Base-by-base conservation (phyloP, 2,113 vertebrate species). In the Jacana jacana region DNA sequence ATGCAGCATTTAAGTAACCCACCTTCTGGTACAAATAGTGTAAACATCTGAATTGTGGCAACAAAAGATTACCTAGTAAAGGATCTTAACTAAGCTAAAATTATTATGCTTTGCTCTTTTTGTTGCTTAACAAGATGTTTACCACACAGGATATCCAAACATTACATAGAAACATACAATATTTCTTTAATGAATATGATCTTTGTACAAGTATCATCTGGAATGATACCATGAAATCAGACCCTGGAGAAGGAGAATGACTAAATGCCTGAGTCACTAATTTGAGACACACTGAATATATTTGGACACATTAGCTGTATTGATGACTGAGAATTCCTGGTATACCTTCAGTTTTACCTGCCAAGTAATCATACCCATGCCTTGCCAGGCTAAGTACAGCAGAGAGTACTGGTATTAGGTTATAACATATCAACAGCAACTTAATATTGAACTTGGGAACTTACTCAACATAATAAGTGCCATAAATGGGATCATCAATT, bases 391-490 rank as follows among this genome's bases (percentile, higher is more conserved):
- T 81, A 81, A 96, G 76, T 70, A 91, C 51, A 95, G 91, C 70
- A 94, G 65, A 84, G 86, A 89, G 95, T 71, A 76, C 76, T 68
- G 93, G 66, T 77, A 93, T 81, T 80, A 80, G 71, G 75, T 94
- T 77, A 97, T 80, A 70, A 97, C 57, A 88, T 82, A 97, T 90
- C 95, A 96, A 95, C 63, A 98, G 89, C 61, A 97, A 96, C 96
- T 98, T 97, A 98, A 98, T 98, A 98, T 98, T 97, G 97, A 96
- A 81, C 77, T 96, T 97, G 86, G 90, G 94, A 97, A 99, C 99
- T 99, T 99, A 99, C 99, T 99, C 99, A 91, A 99, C 99, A 98
- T 99, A 99, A 96, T 99, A 99, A 98, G 99, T 99, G 98, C 99
- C 99, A 97, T 99, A 99, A 98, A 99, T 99, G 96, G 99, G 99